These are phyloP conservation scores for Crossocerus cetratus DNA, from an alignment of 2,888 invertebrate genomes.

Conservation along the genomic window DNA sequence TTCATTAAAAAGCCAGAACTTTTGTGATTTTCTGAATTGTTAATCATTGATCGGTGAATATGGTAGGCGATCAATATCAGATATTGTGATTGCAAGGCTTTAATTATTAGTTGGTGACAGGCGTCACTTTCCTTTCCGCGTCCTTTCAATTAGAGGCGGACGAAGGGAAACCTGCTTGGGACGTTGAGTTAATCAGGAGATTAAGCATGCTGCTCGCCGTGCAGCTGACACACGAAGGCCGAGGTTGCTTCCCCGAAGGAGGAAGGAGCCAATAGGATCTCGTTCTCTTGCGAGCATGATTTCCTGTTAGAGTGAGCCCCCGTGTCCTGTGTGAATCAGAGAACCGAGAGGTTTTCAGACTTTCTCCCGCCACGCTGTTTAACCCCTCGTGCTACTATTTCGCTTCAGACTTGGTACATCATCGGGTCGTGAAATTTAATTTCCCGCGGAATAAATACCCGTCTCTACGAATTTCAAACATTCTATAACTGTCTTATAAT, in stretches of 20 bases:
- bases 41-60: no score
- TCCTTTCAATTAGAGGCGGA: constrained; percentile 4
- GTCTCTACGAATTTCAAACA: no score
- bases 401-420: not conserved
- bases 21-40: no score
- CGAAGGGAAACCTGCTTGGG: constrained; percentile 9
- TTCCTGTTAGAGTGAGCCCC: constrained; percentile 16
- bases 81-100: no score
- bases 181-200: constrained; percentile 21
- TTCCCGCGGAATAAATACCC: no score
- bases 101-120: no score
- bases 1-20: no score
- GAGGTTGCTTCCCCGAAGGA: constrained; percentile 24
- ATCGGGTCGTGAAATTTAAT: no score
- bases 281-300: constrained; percentile 10
- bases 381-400: not conserved
- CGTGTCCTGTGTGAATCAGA: not conserved
- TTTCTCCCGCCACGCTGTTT: not conserved
- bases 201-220: constrained; percentile 19
- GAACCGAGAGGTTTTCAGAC: not conserved
- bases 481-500: no score
- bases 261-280: constrained; percentile 15
- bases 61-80: no score
- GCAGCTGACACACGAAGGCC: constrained; percentile 37
- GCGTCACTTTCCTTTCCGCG: no score